Evolutionary conservation across 2,797 vertebrate species (phyloP).

Genomic region (Sebastes melanostomus): DNA sequence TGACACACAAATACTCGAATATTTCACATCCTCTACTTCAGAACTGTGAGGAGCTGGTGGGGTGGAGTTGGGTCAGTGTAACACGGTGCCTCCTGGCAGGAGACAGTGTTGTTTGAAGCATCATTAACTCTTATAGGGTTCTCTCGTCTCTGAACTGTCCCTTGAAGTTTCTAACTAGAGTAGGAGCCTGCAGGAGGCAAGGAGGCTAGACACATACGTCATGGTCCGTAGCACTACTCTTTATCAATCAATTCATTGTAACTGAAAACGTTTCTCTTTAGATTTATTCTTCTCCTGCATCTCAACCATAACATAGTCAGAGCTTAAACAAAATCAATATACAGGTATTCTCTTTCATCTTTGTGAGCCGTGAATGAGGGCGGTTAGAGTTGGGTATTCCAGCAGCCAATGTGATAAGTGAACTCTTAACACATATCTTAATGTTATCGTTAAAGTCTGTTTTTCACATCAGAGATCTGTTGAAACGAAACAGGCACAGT

Average conservation of each 20-base stretch:
- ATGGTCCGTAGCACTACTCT: not conserved
- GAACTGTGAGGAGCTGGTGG: constrained; percentile 13
- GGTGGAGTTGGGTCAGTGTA: constrained; percentile 45
- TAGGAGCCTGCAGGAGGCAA: not conserved
- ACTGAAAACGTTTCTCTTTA: not conserved
- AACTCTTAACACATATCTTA: too few relatives aligned
- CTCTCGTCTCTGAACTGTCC: constrained; percentile 54
- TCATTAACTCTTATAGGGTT: constrained; percentile 67
- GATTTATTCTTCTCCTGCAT: not conserved
- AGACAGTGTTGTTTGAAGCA: constrained; percentile 68
- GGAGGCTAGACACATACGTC: not conserved
- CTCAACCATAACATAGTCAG: not conserved
- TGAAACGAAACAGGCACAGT: constrained; percentile 54
- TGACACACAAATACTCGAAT: not conserved
- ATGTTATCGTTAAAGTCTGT: constrained; percentile 46
- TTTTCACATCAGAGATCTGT: constrained; percentile 49
- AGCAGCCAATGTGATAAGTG: not conserved
- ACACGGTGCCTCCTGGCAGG: constrained; percentile 54
- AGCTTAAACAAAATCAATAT: not conserved
- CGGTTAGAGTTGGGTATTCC: not conserved
- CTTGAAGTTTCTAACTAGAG: constrained; percentile 55
- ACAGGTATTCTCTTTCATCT: not conserved
- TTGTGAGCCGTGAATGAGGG: not conserved
- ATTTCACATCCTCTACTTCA: not conserved
- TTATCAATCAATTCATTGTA: not conserved